Evolutionary conservation across 2,797 vertebrate genomes (phyloP).

Genomic region (Labroides dimidiatus): DNA sequence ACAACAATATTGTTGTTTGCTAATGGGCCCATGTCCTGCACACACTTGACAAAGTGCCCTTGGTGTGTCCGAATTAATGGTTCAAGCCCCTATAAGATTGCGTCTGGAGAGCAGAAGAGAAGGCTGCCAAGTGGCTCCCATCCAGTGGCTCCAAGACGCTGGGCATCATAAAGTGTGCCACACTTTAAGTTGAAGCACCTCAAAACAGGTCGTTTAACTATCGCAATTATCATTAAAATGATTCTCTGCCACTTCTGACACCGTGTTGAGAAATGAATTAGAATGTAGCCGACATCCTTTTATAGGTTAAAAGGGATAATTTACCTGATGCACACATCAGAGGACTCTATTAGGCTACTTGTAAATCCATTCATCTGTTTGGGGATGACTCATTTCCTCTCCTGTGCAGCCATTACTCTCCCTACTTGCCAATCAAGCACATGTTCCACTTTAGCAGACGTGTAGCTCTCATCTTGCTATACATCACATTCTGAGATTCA

Average conservation of each 20-base stretch:
- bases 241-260: constrained; percentile 46
- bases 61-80: constrained; percentile 63
- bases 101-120: constrained; percentile 48
- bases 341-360: constrained; percentile 57
- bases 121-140: constrained; percentile 69
- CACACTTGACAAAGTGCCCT: constrained; percentile 65
- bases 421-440: constrained; percentile 61
- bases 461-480: constrained; percentile 43
- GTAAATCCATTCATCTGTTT: constrained; percentile 66
- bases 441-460: constrained; percentile 57
- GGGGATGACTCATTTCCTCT: constrained; percentile 63
- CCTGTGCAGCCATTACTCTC: constrained; percentile 54
- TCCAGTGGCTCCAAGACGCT: constrained; percentile 61
- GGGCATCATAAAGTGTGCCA: constrained; percentile 43
- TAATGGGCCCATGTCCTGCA: constrained; percentile 35
- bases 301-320: constrained; percentile 65
- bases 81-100: constrained; percentile 58
- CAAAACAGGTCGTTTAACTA: constrained; percentile 61
- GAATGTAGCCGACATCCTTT: constrained; percentile 52
- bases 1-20: constrained; percentile 42
- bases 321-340: constrained; percentile 59
- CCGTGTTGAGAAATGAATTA: constrained; percentile 55
- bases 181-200: constrained; percentile 58
- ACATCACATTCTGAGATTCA: constrained; percentile 47
- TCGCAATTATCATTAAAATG: constrained; percentile 63